phyloP scores from a whole-genome alignment of 1,140 invertebrate species.

The Tenebrio molitor region DNA sequence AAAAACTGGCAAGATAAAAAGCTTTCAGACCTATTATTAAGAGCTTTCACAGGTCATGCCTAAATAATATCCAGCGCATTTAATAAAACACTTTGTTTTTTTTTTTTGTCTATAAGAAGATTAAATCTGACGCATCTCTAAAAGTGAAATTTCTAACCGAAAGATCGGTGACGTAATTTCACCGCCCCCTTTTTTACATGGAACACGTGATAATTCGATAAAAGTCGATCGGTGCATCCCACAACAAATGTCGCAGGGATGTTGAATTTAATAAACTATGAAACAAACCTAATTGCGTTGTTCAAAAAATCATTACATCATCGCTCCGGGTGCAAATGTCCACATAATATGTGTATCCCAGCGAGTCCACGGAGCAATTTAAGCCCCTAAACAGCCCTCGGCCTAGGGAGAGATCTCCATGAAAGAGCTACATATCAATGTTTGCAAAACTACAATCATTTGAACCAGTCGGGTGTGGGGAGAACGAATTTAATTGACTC shows the following conservation, averaged over 20 bases:
- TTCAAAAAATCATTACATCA: constrained; percentile 55
- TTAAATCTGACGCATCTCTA: constrained; percentile 39
- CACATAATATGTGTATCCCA: constrained; percentile 49
- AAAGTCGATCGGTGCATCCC: constrained; percentile 32
- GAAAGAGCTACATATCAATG: constrained; percentile 43
- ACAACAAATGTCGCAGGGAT: constrained; percentile 51
- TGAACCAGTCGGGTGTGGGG: constrained; percentile 40
- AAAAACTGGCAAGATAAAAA: constrained; percentile 47
- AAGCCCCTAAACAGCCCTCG: constrained; percentile 39
- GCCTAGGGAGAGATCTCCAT: constrained; percentile 37
- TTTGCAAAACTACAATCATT: constrained; percentile 43
- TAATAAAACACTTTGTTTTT: constrained; percentile 46
- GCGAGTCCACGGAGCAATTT: constrained; percentile 36
- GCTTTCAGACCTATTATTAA: constrained; percentile 41
- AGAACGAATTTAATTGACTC: constrained; percentile 42
- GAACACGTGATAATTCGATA: constrained; percentile 16
- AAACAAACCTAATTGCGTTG: constrained; percentile 53
- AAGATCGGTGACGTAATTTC: constrained; percentile 24
- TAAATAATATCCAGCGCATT: constrained; percentile 30
- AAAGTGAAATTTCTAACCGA: neutral
- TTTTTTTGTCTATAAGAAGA: constrained; percentile 42
- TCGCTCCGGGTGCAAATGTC: constrained; percentile 50
- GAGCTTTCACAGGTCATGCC: constrained; percentile 46
- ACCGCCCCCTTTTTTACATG: constrained; percentile 19
- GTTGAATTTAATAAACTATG: constrained; percentile 49